A percentile compares a stretch with the other conserved stretches of the same genome.
Conservation (phyloP, 2,797 vertebrate genomes). For the Bryconaethiops microstoma region DNA sequence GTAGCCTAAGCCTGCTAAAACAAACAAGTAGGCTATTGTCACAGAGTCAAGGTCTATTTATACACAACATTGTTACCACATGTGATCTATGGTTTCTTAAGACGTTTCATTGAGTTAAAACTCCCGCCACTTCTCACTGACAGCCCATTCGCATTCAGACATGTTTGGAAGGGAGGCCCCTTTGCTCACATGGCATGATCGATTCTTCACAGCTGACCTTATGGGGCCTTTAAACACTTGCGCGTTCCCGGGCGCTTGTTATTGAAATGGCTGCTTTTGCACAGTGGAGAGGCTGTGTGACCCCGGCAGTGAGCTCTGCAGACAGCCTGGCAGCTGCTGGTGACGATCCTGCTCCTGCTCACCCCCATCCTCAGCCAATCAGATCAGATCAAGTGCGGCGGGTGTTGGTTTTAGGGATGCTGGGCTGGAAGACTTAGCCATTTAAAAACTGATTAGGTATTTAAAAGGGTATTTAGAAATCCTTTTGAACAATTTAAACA, state of each 20-base stretch:
- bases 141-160: conserved; percentile 17
- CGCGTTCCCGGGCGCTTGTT: conserved; percentile 72
- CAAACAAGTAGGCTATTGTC: not conserved
- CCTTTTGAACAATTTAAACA: not conserved
- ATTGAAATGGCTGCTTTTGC: conserved; percentile 72
- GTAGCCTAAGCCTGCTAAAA: not conserved
- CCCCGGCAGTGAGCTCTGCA: conserved; percentile 61
- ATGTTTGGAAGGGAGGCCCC: not conserved
- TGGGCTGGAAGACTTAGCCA: not conserved
- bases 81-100: not conserved
- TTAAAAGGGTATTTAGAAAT: not conserved
- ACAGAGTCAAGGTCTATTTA: not conserved
- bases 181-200: conserved; percentile 19
- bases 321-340: conserved; percentile 68
- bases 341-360: conserved; percentile 48
- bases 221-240: conserved; percentile 70
- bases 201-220: conserved; percentile 60
- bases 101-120: conserved; percentile 13
- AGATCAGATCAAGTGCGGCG: not conserved
- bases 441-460: not conserved
- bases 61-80: not conserved
- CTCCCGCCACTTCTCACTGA: conserved; percentile 7
- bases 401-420: not conserved
- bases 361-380: not conserved
- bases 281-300: conserved; percentile 61